These are phyloP conservation scores for Heliconius cydno DNA, from an alignment of 2,888 invertebrate genomes.

Conservation along the genomic window DNA sequence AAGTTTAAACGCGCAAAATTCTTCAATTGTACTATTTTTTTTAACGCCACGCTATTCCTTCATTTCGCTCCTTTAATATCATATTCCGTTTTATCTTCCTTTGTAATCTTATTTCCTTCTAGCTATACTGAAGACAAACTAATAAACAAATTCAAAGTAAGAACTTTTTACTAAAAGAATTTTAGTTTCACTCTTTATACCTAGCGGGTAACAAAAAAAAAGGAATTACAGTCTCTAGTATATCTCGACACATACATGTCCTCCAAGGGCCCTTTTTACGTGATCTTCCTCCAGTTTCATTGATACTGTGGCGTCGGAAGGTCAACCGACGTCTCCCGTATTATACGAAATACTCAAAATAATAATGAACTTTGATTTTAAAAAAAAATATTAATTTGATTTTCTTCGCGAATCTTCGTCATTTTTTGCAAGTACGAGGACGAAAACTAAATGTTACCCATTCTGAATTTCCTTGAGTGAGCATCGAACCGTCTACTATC, in stretches of 20 bases:
- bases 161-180: neutral
- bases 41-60: neutral
- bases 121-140: neutral
- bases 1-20: neutral
- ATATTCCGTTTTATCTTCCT: neutral
- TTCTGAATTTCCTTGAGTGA: neutral
- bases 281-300: too few species aligned
- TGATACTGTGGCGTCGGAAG: too few species aligned
- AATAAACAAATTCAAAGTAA: neutral
- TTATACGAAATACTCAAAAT: too few species aligned
- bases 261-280: too few species aligned
- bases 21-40: neutral
- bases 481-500: neutral
- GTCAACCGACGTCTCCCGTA: too few species aligned
- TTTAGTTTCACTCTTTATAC: neutral
- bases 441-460: neutral
- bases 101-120: neutral
- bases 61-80: slow-evolving; percentile 6
- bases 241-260: too few species aligned
- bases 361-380: too few species aligned
- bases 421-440: too few species aligned
- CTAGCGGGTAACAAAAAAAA: neutral
- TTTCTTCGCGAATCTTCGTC: too few species aligned
- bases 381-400: too few species aligned
- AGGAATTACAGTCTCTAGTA: too few species aligned